A percentile compares a stretch with the other conserved stretches of the same genome.
phyloP scores from a whole-genome alignment of 2,888 invertebrate species.

The Stenotaenia linearis region DNA sequence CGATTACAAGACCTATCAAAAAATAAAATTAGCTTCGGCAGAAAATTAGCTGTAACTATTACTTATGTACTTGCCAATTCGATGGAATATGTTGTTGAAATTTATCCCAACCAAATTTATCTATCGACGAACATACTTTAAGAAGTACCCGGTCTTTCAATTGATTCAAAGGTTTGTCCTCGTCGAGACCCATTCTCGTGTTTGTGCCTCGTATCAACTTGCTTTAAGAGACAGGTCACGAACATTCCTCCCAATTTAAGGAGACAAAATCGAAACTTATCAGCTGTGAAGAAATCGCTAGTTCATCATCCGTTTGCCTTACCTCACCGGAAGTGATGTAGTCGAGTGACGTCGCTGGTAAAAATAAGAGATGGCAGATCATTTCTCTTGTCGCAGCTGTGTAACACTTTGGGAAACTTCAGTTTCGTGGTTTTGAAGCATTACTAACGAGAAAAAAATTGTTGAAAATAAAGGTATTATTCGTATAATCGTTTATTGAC shows the following conservation, averaged over 20 bases:
- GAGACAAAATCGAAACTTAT: too few relatives aligned
- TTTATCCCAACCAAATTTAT: background rate
- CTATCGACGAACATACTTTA: background rate
- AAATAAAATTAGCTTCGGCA: background rate
- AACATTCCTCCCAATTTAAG: background rate
- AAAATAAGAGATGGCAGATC: background rate
- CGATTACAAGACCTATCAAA: too few relatives aligned
- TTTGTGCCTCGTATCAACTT: too few relatives aligned
- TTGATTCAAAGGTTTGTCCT: background rate
- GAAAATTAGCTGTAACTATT: background rate
- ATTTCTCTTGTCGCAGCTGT: background rate
- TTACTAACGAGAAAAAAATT: too few relatives aligned
- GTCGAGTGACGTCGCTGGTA: background rate
- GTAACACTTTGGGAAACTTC: too few relatives aligned
- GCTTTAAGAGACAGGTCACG: background rate
- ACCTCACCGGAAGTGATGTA: background rate
- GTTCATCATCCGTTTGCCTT: too few relatives aligned
- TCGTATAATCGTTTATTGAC: too few relatives aligned
- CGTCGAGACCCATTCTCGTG: background rate
- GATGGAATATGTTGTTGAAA: background rate
- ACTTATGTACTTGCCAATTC: background rate
- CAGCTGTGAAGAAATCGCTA: too few relatives aligned
- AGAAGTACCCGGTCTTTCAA: background rate
- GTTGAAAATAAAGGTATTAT: background rate
- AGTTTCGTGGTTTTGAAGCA: too few relatives aligned